Percentiles rank a stretch among this genome's conserved stretches.
Conservation (phyloP, 1,140 invertebrate species). For the Drosophila parabipectinata region DNA sequence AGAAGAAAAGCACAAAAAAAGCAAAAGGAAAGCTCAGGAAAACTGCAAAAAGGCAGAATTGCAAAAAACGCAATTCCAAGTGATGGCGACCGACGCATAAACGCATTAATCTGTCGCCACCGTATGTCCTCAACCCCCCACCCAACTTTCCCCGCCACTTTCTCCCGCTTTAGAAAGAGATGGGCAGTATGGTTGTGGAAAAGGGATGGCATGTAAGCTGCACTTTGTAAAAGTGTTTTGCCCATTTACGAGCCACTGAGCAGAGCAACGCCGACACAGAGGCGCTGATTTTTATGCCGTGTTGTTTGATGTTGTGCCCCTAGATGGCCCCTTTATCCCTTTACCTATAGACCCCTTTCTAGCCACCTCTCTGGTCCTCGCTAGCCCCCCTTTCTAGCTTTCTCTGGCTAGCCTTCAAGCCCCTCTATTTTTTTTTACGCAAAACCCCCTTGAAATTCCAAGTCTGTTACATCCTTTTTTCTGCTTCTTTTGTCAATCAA, state of each 20-base stretch:
- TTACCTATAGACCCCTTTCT: too few species aligned
- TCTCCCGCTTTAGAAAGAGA: not conserved
- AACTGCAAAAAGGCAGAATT: not conserved
- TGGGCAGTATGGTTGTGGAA: not conserved
- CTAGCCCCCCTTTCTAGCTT: not conserved
- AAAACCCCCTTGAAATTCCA: not conserved
- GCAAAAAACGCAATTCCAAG: constrained; percentile 23
- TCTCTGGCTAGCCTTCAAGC: not conserved
- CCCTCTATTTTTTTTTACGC: too few species aligned
- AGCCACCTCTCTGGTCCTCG: constrained; percentile 5
- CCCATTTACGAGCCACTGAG: constrained; percentile 75
- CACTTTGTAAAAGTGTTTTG: constrained; percentile 81
- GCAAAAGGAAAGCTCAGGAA: not conserved
- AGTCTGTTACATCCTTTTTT: constrained; percentile 34
- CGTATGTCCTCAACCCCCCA: not conserved
- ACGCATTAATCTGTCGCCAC: constrained; percentile 41
- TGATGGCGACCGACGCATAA: constrained; percentile 39
- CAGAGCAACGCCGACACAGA: constrained; percentile 46
- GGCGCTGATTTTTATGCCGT: constrained; percentile 72
- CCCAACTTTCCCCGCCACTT: not conserved
- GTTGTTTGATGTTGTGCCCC: constrained; percentile 64
- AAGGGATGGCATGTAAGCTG: constrained; percentile 41
- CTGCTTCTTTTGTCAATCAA: constrained; percentile 72
- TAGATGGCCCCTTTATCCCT: not conserved
- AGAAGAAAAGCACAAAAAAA: not conserved